A percentile compares a stretch with the other conserved stretches of the same genome.
Conservation (phyloP, 2,888 invertebrate genomes). For the Biston betularia region DNA sequence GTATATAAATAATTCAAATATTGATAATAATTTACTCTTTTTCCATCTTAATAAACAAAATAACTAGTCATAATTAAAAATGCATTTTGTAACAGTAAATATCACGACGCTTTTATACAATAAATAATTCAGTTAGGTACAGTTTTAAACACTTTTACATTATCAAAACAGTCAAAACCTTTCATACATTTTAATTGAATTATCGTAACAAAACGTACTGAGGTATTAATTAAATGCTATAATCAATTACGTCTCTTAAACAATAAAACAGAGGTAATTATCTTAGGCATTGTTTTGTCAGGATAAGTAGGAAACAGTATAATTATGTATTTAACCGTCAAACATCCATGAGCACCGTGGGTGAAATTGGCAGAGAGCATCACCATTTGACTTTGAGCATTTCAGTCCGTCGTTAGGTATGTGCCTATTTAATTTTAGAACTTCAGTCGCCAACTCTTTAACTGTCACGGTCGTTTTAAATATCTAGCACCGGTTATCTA, state of each 20-base stretch:
- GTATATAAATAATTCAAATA: conserved; percentile 3
- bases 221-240: neutral
- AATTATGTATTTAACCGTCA: conserved; percentile 17
- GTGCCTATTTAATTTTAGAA: conserved; percentile 48
- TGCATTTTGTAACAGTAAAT: too few species aligned
- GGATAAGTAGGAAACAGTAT: conserved; percentile 16
- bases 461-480: conserved; percentile 50
- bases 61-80: too few species aligned
- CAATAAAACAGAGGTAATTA: neutral
- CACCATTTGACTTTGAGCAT: conserved; percentile 47
- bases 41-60: neutral
- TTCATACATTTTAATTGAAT: too few species aligned
- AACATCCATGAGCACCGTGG: conserved; percentile 35
- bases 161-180: too few species aligned
- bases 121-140: too few species aligned
- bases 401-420: conserved; percentile 47
- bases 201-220: too few species aligned
- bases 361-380: conserved; percentile 46
- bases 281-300: conserved; percentile 9
- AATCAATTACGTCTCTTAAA: neutral
- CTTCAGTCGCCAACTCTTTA: conserved; percentile 47
- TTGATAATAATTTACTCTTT: neutral
- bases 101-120: too few species aligned
- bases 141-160: too few species aligned
- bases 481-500: conserved; percentile 42